Evolutionary conservation across 2,797 vertebrate genomes (phyloP), one percentile per base, ranked within the genome.

Genomic region (Muscicapa comitata): DNA sequence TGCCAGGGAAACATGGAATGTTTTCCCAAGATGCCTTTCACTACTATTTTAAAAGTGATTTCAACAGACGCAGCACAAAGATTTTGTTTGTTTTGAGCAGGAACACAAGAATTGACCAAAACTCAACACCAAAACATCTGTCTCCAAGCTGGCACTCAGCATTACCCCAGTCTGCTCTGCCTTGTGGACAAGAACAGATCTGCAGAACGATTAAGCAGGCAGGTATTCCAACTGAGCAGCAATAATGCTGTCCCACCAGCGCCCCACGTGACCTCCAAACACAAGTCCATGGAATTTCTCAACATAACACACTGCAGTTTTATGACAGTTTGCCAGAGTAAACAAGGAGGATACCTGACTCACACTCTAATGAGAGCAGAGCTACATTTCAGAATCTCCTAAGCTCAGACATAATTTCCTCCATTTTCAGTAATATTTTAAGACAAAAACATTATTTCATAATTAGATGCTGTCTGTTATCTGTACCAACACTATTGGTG

Each of bases 331-430:
- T 81, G 79, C 63, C 92, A 90, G 70, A 62, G 73, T 88, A 95
- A 96, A 95, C 82, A 94, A 96, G 88, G 51, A 94, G 42, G 70
- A 94, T 88, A 93, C 83, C 88, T 81, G 88, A 96, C 88, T 95
- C 88, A 84, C 47, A 17, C 68, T 26, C 38, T 86, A 86, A 93
- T 62, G 58, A 90, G 58, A 91, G 37, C 35, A 78, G 8, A 90
- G 86, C 48, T 40, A 7, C 47, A n/a, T 28, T 67, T 59, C 73
- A 92, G 76, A 84, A 51, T 84, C 38, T 51, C 79, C 53, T 47
- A 63, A 55, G 29, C 58, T 80, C 79, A 93, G 42, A 54, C 17
- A 81, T 8, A 37, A 29, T 62, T 42, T 31, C 23, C 53, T n/a
- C 48, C 50, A 17, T 47, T 77, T 90, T 83, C 53, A 71, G 50